phyloP scores from a whole-genome alignment of 2,888 invertebrate genomes.

The Dasypogon diadema region DNA sequence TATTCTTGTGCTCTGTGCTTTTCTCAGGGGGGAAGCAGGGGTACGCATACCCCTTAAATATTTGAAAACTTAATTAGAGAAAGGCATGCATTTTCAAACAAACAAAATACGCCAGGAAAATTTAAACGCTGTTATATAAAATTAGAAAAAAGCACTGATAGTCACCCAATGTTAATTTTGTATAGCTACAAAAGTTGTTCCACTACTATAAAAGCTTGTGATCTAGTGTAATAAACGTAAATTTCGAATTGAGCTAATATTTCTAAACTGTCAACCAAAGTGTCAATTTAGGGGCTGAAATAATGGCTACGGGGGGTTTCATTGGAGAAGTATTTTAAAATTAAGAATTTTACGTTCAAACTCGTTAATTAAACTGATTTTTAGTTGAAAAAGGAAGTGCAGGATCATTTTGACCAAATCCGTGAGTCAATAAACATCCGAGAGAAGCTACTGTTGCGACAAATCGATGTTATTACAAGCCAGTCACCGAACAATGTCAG shows the following conservation, averaged over 20 bases:
- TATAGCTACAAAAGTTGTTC: too few species aligned
- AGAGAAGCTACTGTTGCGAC: constrained; percentile 66
- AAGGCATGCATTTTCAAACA: too few species aligned
- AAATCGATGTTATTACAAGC: constrained; percentile 64
- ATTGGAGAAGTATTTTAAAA: constrained; percentile 56
- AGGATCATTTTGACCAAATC: constrained; percentile 65
- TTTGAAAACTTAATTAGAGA: too few species aligned
- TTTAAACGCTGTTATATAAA: too few species aligned
- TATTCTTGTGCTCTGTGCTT: too few species aligned
- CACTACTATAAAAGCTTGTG: too few species aligned
- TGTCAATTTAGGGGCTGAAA: constrained; percentile 53
- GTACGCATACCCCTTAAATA: too few species aligned
- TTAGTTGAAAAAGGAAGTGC: constrained; percentile 65
- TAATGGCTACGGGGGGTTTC: constrained; percentile 57
- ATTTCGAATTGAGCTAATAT: neutral
- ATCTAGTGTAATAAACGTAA: too few species aligned
- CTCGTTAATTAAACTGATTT: constrained; percentile 24
- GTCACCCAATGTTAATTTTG: too few species aligned
- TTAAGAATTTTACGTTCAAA: constrained; percentile 58
- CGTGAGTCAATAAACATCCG: constrained; percentile 66
- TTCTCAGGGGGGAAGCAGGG: too few species aligned
- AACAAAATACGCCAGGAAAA: too few species aligned
- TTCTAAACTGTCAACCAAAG: constrained; percentile 18
- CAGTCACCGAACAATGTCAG: constrained; percentile 52
- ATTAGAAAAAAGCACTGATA: too few species aligned